Evolutionary conservation across 2,113 vertebrate genomes (phyloP).

Genomic region (Dicrurus megarhynchus): DNA sequence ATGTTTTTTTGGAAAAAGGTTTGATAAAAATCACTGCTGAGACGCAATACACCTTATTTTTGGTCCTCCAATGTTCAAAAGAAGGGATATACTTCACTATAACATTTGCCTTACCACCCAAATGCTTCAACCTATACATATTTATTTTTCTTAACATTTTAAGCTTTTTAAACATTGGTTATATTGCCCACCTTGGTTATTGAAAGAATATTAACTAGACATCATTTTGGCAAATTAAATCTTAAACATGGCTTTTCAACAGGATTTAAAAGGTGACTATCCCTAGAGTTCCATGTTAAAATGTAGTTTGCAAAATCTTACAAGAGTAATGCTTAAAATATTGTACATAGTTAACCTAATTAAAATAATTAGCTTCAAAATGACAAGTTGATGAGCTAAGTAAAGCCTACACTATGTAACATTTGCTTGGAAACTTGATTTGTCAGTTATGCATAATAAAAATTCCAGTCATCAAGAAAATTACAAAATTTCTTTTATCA

Average conservation of each 20-base stretch:
- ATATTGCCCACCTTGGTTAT: slow-evolving; percentile 82
- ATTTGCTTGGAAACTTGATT: slow-evolving; percentile 92
- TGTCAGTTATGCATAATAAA: slow-evolving; percentile 94
- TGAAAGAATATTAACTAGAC: slow-evolving; percentile 85
- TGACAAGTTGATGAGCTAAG: slow-evolving; percentile 89
- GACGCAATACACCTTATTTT: slow-evolving; percentile 81
- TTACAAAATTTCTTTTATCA: slow-evolving; percentile 88
- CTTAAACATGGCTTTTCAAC: slow-evolving; percentile 90
- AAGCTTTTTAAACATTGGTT: slow-evolving; percentile 80
- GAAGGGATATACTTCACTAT: slow-evolving; percentile 76
- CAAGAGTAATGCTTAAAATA: slow-evolving; percentile 93
- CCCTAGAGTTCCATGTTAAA: slow-evolving; percentile 95
- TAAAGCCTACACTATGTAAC: slow-evolving; percentile 95
- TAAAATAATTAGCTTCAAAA: slow-evolving; percentile 91
- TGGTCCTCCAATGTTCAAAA: slow-evolving; percentile 83
- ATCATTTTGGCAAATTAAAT: slow-evolving; percentile 94
- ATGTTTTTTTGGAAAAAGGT: slow-evolving; percentile 76
- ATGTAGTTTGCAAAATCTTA: slow-evolving; percentile 90
- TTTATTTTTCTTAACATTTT: slow-evolving; percentile 61
- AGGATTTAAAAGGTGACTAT: slow-evolving; percentile 85
- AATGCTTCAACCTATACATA: slow-evolving; percentile 81
- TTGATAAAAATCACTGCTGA: slow-evolving; percentile 78
- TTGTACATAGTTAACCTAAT: slow-evolving; percentile 94
- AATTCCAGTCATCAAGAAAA: slow-evolving; percentile 90
- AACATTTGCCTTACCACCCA: slow-evolving; percentile 78